Percentiles rank a stretch among this genome's conserved stretches.
phyloP scores from a whole-genome alignment of 2,113 vertebrate species.

The Naja naja region DNA sequence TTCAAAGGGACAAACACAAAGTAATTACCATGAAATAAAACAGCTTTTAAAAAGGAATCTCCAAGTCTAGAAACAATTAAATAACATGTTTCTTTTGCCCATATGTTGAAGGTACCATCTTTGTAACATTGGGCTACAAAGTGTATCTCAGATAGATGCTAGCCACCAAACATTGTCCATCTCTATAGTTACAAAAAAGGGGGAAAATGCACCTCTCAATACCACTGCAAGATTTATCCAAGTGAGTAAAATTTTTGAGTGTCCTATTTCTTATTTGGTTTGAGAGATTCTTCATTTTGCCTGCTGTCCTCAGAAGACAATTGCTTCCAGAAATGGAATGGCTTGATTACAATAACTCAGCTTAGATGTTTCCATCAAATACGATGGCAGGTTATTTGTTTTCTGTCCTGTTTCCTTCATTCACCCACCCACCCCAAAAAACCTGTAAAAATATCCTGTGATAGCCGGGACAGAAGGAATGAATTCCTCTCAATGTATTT shows the following conservation, averaged over 20 bases:
- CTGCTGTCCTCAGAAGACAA: constrained; percentile 15
- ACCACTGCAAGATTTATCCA: not conserved
- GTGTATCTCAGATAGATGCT: not conserved
- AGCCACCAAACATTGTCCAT: not conserved
- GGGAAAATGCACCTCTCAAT: not conserved
- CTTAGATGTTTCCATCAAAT: constrained; percentile 63
- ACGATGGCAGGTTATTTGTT: constrained; percentile 62
- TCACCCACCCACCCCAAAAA: constrained; percentile 28
- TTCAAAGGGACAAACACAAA: not conserved
- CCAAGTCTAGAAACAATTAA: not conserved
- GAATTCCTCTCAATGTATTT: constrained; percentile 73
- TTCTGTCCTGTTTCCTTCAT: constrained; percentile 47
- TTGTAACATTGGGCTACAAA: not conserved
- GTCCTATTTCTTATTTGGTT: not conserved
- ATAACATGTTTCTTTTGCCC: not conserved
- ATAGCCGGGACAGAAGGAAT: constrained; percentile 69
- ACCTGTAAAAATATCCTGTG: constrained; percentile 67
- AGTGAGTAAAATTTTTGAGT: not conserved
- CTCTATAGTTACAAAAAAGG: not conserved
- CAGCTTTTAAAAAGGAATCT: not conserved
- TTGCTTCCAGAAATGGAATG: not conserved
- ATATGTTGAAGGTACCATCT: not conserved
- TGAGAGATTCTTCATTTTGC: constrained; percentile 37
- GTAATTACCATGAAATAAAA: not conserved
- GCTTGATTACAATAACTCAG: constrained; percentile 47